phyloP scores from a whole-genome alignment of 2,888 invertebrate species.

The Eudasyphora cyanicolor region DNA sequence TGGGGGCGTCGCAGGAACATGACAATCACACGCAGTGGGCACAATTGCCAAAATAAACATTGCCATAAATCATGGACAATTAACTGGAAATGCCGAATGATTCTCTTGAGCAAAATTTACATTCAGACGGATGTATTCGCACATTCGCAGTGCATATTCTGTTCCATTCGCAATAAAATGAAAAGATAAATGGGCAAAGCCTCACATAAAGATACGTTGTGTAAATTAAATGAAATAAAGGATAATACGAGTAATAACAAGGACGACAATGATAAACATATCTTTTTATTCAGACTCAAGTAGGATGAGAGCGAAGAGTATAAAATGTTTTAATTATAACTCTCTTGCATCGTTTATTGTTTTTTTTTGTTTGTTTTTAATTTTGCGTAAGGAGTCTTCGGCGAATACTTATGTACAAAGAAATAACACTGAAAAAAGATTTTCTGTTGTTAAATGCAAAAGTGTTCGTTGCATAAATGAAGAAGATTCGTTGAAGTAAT shows the following conservation, averaged over 20 bases:
- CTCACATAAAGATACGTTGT: neutral
- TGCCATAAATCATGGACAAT: slow-evolving; percentile 55
- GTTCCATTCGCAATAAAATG: neutral
- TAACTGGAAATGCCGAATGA: slow-evolving; percentile 33
- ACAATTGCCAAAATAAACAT: slow-evolving; percentile 41
- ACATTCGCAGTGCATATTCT: neutral
- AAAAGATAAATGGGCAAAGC: neutral
- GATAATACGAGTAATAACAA: slow-evolving; percentile 4
- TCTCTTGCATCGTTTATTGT: too few species aligned
- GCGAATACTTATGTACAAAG: too few species aligned
- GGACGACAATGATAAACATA: neutral
- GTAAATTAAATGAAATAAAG: neutral
- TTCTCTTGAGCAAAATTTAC: slow-evolving; percentile 13
- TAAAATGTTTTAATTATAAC: neutral
- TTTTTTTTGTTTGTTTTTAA: neutral
- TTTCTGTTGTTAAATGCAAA: too few species aligned
- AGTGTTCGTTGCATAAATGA: too few species aligned
- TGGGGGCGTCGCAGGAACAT: neutral
- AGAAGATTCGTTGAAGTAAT: too few species aligned
- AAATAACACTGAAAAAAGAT: too few species aligned
- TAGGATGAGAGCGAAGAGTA: neutral
- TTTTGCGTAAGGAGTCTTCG: neutral
- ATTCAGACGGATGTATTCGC: neutral
- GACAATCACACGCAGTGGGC: slow-evolving; percentile 22
- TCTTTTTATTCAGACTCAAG: neutral